Evolutionary conservation across 1,140 invertebrate species (phyloP), one percentile per base, ranked within the genome.

Genomic region (Coptotermes formosanus): DNA sequence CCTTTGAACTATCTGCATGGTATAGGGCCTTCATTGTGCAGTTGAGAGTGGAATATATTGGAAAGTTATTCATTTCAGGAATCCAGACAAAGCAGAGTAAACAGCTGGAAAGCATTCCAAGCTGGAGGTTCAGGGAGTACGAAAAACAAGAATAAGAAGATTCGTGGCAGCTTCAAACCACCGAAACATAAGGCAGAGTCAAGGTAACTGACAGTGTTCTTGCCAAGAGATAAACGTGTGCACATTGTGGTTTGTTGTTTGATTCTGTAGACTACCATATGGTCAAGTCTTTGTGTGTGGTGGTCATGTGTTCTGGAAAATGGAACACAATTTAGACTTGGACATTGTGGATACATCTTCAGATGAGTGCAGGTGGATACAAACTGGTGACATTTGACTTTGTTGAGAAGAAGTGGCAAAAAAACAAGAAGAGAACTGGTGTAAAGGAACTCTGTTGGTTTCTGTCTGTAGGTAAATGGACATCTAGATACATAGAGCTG

Each of bases 151-250:
- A 93, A 93, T 88, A 96, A 96, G 89, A 96, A 96, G 90, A 92
- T 96, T 38, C 95, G 95, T 91, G 92, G 91, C 84, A 93, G 93
- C 14, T 98, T 99, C 90, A 96, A 96, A 90, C 98, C 98, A 14
- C 98, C 98, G 0, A 99, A 99, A 92, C 97, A 97, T 88, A 99
- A 99, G 92, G 97, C 97, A 0, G 98, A 99, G 91, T 96, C 96
- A 84, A 96, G 98, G 95, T 97, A 95, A 94, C 86, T 92, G 55
- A 92, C 91, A 91, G 91, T 92, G 25, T 92, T 55, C 52, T 55
- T 90, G 88, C 91, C 91, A 2, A 90, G 89, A 48, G 91, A 91
- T 55, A 55, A 30, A 75, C n/a, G 64, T 7, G 25, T 75, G 64
- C 14, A 11, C 64, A n/a, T 75, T 25, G 25, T 75, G 64, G 64